Percentiles rank a stretch among this genome's conserved stretches.
These are phyloP conservation scores for Chelmon rostratus DNA, from an alignment of 2,797 vertebrate genomes.

Conservation along the genomic window DNA sequence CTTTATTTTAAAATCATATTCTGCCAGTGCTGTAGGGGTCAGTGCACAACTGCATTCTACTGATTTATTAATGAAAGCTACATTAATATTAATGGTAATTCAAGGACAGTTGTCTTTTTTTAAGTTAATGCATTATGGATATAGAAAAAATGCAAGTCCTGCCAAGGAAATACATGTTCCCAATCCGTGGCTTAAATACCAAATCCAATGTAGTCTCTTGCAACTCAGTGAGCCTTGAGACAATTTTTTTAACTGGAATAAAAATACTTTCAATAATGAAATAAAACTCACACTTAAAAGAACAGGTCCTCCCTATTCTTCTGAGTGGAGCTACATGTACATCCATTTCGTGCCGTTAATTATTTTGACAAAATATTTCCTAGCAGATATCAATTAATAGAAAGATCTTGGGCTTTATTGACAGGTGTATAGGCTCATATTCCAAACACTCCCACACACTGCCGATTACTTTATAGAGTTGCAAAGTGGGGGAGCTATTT, in stretches of 20 bases:
- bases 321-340: background rate
- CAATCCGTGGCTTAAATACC: background rate
- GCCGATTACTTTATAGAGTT: background rate
- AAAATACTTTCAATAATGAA: constrained; percentile 11
- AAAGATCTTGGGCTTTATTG: background rate
- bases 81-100: constrained; percentile 65
- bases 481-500: background rate
- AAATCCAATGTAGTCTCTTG: background rate
- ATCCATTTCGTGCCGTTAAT: background rate
- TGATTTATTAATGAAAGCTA: constrained; percentile 66
- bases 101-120: constrained; percentile 55
- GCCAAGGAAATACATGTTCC: constrained; percentile 6
- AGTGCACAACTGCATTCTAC: constrained; percentile 54
- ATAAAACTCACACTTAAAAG: background rate
- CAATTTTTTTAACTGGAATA: constrained; percentile 3
- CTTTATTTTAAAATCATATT: constrained; percentile 38
- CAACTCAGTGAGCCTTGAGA: background rate
- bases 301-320: background rate
- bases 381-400: background rate
- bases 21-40: constrained; percentile 33
- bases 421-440: background rate
- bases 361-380: background rate
- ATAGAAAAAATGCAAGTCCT: constrained; percentile 6
- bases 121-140: constrained; percentile 48
- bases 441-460: background rate